Evolutionary conservation across 2,888 invertebrate species (phyloP).

Genomic region (Lithophane semibrunnea): DNA sequence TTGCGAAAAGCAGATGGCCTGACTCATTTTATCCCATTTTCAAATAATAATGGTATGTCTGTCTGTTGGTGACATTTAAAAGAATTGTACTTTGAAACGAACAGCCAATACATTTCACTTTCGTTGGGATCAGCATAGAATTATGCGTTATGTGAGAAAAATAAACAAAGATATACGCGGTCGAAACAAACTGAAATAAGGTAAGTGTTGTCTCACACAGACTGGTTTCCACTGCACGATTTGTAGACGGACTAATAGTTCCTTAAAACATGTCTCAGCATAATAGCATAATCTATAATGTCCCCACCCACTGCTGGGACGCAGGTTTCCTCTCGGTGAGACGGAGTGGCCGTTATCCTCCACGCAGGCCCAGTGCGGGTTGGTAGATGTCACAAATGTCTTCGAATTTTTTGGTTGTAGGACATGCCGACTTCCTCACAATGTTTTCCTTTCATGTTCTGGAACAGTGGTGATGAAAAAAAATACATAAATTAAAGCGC

Average conservation of each 20-base stretch:
- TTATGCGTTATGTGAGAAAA: constrained; percentile 57
- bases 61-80: constrained; percentile 13
- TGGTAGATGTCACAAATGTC: too few relatives aligned
- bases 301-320: too few relatives aligned
- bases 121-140: constrained; percentile 47
- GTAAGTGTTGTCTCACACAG: constrained; percentile 35
- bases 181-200: constrained; percentile 41
- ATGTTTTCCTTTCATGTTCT: too few relatives aligned
- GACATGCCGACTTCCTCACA: too few relatives aligned
- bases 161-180: constrained; percentile 61
- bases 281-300: too few relatives aligned
- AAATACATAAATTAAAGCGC: too few relatives aligned
- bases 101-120: constrained; percentile 56
- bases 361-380: too few relatives aligned
- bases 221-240: not conserved
- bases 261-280: not conserved
- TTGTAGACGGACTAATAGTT: not conserved
- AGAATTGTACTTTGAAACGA: constrained; percentile 34
- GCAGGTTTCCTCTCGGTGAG: too few relatives aligned
- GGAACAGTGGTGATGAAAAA: too few relatives aligned
- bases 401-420: too few relatives aligned
- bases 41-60: constrained; percentile 4
- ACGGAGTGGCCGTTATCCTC: too few relatives aligned
- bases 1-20: constrained; percentile 17
- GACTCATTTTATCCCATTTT: not conserved